A percentile compares a stretch with the other conserved stretches of the same genome.
These are phyloP conservation scores for Dryas iulia DNA, from an alignment of 1,140 invertebrate genomes.

Conservation along the genomic window DNA sequence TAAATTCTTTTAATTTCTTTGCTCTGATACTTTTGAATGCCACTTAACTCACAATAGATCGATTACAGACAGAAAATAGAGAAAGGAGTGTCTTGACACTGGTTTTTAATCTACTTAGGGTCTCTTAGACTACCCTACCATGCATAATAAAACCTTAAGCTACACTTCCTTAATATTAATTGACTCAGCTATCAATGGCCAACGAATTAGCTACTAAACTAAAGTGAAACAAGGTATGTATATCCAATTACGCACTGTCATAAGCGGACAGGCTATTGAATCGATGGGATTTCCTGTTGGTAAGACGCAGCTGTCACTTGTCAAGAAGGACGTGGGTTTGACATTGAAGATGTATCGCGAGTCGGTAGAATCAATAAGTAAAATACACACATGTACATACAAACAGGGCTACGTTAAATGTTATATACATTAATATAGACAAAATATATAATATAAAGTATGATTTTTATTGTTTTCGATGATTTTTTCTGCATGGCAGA, in stretches of 20 bases:
- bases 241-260: slow-evolving; percentile 43
- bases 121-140: too few relatives aligned
- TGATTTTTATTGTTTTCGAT: too few relatives aligned
- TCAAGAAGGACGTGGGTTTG: slow-evolving; percentile 20
- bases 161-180: too few relatives aligned
- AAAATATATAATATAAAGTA: too few relatives aligned
- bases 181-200: not conserved
- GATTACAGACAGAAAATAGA: too few relatives aligned
- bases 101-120: too few relatives aligned
- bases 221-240: not conserved
- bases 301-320: slow-evolving; percentile 22
- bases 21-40: too few relatives aligned
- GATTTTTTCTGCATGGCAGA: too few relatives aligned
- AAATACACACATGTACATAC: not conserved
- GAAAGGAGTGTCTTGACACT: too few relatives aligned
- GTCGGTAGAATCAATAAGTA: not conserved
- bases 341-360: slow-evolving; percentile 10
- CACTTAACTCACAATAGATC: too few relatives aligned
- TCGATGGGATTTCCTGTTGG: slow-evolving; percentile 17
- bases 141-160: too few relatives aligned
- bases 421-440: not conserved
- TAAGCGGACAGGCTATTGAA: slow-evolving; percentile 5
- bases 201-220: not conserved
- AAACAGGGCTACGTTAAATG: not conserved
- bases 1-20: too few relatives aligned